These are phyloP conservation scores for Drosophila arizonae DNA, from an alignment of 1,140 invertebrate genomes.

Conservation along the genomic window DNA sequence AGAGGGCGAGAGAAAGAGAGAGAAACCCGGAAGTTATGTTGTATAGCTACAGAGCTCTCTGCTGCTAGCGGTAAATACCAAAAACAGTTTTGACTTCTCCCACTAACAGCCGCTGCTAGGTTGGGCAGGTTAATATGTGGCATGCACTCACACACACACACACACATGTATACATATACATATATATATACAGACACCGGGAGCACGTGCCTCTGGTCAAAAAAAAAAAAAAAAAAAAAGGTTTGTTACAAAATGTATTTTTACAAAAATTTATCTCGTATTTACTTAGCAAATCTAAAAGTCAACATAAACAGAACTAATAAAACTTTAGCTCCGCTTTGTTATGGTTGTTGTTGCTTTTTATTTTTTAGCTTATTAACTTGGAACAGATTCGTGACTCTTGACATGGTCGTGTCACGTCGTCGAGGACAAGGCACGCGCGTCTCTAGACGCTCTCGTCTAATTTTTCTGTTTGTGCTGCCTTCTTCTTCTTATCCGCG, in stretches of 20 bases:
- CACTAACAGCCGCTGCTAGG: slow-evolving; percentile 60
- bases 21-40: slow-evolving; percentile 11
- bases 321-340: not conserved
- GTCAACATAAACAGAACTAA: not conserved
- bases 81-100: slow-evolving; percentile 76
- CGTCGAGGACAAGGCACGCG: not conserved
- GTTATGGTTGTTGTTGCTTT: too few relatives aligned
- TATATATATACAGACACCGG: slow-evolving; percentile 4
- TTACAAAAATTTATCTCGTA: not conserved
- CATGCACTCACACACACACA: slow-evolving; percentile 37
- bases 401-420: slow-evolving; percentile 26
- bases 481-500: slow-evolving; percentile 11
- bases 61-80: slow-evolving; percentile 72
- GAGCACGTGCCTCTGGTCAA: slow-evolving; percentile 67
- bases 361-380: not conserved
- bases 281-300: not conserved
- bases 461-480: slow-evolving; percentile 73
- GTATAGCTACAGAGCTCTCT: slow-evolving; percentile 38
- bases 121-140: slow-evolving; percentile 61
- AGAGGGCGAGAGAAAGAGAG: not conserved
- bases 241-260: not conserved
- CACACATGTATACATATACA: not conserved
- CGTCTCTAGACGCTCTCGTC: slow-evolving; percentile 38
- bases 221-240: slow-evolving; percentile 36
- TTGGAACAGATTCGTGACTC: slow-evolving; percentile 2